Conservation (phyloP, 2,113 vertebrate species). For the Ginglymostoma cirratum region DNA sequence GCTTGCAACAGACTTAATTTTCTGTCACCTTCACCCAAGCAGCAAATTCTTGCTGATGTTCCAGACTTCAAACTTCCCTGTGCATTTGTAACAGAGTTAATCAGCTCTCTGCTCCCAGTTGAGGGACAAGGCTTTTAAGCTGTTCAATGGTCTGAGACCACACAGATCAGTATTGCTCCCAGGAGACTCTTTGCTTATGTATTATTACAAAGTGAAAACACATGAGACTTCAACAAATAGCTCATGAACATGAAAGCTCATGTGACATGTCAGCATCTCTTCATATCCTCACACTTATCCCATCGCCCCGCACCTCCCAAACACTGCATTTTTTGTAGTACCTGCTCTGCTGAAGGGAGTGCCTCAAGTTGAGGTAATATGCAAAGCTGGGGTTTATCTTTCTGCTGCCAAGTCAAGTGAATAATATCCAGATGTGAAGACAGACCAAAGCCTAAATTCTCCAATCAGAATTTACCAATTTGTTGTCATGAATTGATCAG, state of each 20-base stretch:
- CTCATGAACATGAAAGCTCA: neutral
- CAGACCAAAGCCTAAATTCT: neutral
- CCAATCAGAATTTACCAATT: neutral
- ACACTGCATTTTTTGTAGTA: neutral
- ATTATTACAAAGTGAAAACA: conserved; percentile 28
- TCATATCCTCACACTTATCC: neutral
- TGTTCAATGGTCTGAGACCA: neutral
- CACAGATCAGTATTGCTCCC: neutral
- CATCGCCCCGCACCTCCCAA: no score
- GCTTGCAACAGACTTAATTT: neutral
- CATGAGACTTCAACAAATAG: neutral
- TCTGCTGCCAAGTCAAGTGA: neutral
- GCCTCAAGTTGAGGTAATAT: neutral
- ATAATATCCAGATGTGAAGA: neutral
- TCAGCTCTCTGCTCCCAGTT: conserved; percentile 5
- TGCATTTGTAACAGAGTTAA: neutral
- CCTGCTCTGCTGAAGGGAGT: neutral
- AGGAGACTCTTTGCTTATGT: neutral
- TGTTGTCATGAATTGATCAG: neutral
- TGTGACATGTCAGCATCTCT: neutral
- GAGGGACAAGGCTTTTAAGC: conserved; percentile 1
- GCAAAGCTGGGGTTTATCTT: neutral
- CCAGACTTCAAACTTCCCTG: neutral
- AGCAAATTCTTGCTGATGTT: neutral
- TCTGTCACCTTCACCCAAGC: neutral